Evolutionary conservation across 2,113 vertebrate species (phyloP), one percentile per base, ranked within the genome.

Genomic region (Hippocampus abdominalis): DNA sequence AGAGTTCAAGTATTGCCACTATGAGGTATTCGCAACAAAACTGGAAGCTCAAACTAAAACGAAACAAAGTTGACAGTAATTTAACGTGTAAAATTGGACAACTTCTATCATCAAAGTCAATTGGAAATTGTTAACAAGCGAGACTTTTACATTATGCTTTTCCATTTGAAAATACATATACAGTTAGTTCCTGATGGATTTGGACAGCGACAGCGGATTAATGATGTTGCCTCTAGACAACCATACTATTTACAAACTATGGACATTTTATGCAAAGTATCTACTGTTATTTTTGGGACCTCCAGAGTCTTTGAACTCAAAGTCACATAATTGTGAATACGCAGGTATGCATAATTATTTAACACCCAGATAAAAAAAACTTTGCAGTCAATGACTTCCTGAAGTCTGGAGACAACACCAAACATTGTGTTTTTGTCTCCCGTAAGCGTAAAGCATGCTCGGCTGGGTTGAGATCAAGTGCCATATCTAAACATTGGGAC

Each of bases 1-100:
- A 57, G 21, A 70, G 70, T 73, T 78, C 71, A 82, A 76, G 76
- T 79, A 63, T 63, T 25, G 13, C 29, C 25, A 36, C 44, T 7
- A 66, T 48, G 59, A 71, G 12, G 36, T 48, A 74, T 53, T 63
- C 13, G 21, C 21, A 67, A 49, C 57, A 64, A 72, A 12, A 29
- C 27, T 11, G 2, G 16, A 5, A 42, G 60, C n/a, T 3, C 0
- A 39, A 46, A 59, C 18, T 23, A n/a, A 15, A 64, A 63, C 6
- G 20, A 16, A 18, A 0, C 5, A 4, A 57, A 27, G 25, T 59
- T 23, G 11, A 5, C 40, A 76, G 40, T 51, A 8, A 74, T 59
- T 32, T 64, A 11, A 23, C 48, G 9, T 40, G 7, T 40, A 2
- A 56, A n/a, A 46, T 44, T 42, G 21, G 29, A 10, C 1, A 2